Percentiles rank a stretch among this genome's conserved stretches.
These are phyloP conservation scores for Paradisaea rubra DNA, from an alignment of 2,113 vertebrate species.

Conservation along the genomic window DNA sequence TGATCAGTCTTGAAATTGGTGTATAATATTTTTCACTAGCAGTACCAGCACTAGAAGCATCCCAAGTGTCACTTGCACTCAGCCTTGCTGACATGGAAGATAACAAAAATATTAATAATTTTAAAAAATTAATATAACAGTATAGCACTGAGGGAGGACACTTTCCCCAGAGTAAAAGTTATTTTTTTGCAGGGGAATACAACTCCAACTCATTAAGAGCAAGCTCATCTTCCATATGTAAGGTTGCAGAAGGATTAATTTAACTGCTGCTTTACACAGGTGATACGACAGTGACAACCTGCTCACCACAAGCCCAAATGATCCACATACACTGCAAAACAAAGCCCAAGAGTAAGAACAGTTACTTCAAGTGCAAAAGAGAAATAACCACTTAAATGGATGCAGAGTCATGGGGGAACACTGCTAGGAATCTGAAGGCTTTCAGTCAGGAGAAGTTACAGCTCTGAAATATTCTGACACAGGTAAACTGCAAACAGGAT, in stretches of 20 bases:
- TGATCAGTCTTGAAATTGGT: neutral
- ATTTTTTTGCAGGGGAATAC: neutral
- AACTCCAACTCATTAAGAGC: neutral
- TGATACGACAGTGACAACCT: accelerated
- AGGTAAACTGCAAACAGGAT: neutral
- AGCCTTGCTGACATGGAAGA: neutral
- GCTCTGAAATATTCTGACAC: neutral
- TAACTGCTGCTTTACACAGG: neutral
- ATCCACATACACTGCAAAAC: neutral
- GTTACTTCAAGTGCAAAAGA: neutral
- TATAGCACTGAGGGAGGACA: neutral
- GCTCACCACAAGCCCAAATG: neutral
- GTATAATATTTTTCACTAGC: neutral
- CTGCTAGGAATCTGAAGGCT: neutral
- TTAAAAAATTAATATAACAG: neutral
- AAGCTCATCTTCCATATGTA: neutral
- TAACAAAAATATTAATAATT: neutral
- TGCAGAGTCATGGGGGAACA: neutral
- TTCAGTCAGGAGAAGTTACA: neutral
- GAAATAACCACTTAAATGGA: neutral
- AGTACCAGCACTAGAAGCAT: neutral
- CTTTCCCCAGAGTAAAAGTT: neutral
- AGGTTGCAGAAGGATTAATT: neutral
- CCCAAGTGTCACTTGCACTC: neutral
- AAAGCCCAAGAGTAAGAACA: neutral